phyloP scores from a whole-genome alignment of 2,888 invertebrate genomes.

The Ophonus ardosiacus region DNA sequence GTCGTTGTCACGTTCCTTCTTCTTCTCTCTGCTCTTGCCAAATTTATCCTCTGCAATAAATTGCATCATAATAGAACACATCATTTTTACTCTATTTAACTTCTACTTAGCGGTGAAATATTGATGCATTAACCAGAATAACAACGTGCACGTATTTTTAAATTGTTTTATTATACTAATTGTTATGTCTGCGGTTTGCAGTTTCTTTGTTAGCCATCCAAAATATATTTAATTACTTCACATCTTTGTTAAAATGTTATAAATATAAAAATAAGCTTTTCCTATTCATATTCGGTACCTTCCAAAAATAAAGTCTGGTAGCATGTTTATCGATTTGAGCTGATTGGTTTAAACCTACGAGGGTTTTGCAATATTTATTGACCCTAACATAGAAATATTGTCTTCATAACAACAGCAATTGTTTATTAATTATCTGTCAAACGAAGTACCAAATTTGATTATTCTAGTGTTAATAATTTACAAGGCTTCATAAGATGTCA shows the following conservation, averaged over 20 bases:
- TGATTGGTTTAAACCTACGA: no score
- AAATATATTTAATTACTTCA: neutral
- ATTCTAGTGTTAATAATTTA: no score
- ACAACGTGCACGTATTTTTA: constrained; percentile 6
- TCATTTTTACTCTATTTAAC: constrained; percentile 43
- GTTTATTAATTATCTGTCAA: no score
- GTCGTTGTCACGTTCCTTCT: constrained; percentile 38
- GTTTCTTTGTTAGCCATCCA: neutral
- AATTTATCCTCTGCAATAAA: constrained; percentile 41
- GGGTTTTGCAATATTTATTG: no score
- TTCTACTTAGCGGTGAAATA: constrained; percentile 34
- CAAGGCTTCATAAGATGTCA: no score
- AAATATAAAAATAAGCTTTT: no score
- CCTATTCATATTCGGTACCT: no score
- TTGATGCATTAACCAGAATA: constrained; percentile 43
- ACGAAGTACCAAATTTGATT: no score
- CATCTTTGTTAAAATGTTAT: neutral
- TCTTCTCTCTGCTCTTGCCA: constrained; percentile 28
- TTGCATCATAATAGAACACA: constrained; percentile 50
- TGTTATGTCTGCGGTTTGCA: constrained; percentile 4
- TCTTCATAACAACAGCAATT: no score
- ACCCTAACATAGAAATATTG: no score
- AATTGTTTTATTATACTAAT: neutral
- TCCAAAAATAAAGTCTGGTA: no score
- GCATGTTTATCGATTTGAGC: no score